Evolutionary conservation across 1,140 invertebrate genomes (phyloP), one percentile per base, ranked within the genome.

Genomic region (Helicoverpa zea): DNA sequence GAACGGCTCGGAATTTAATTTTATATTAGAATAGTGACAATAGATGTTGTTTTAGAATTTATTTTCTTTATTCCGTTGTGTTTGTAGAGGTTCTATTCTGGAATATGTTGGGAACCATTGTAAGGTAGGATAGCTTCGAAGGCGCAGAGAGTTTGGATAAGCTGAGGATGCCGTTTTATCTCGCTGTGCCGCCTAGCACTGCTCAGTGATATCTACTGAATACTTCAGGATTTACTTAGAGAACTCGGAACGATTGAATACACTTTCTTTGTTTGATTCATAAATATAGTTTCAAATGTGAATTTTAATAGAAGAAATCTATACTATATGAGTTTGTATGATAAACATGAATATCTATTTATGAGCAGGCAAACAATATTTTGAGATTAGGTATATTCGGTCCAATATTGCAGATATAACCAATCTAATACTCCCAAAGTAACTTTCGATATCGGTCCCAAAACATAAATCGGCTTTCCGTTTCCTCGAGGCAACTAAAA

Each of bases 161-260:
- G 87, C 84, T 85, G 82, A 83, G 88, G 84, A 84, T 83, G 84
- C 82, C 86, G 66, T 89, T 85, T 86, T 87, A 87, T 90, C 87
- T 84, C 80, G 63, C 52, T 83, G 81, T 72, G 30, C 72, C 58
- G 58, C 73, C 58, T 76, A 11, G 56, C 35, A 51, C 58, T 61
- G 58, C 23, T 68, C 43, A 13, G 61, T 49, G 49, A 66, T 12
- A 43, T 43, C 35, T 43, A 16, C 43, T 49, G 63, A 49, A 66
- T 49, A 18, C n/a, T 66, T 4, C 16, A 49, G 63, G 43, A 66
- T 23, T 49, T 66, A 49, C 63, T n/a, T 66, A n/a, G 10, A 49
- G 43, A 18, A 49, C 43, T 66, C 14, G 63, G 47, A 66, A 66
- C 47, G 63, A 49, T 66, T 66, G 63, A 49, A 66, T 12, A 66